Base-by-base conservation (phyloP, 2,113 vertebrate genomes). In the Sinocyclocheilus grahami region DNA sequence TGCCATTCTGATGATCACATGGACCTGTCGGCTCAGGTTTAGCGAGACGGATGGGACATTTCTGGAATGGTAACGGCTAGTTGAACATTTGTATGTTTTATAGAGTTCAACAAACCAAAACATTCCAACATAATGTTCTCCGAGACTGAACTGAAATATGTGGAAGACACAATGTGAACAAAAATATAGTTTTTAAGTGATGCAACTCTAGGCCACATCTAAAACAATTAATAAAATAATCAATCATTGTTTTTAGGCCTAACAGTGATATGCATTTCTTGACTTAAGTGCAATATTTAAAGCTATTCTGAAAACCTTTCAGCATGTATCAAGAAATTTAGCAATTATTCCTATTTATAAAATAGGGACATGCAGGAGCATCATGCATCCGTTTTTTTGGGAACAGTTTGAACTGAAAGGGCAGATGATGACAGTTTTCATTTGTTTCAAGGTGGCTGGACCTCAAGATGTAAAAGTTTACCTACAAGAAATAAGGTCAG, bases 11-110 rank as follows among this genome's bases (percentile, higher is more conserved):
- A 48, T 37, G 30, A 65, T 63, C 74, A 76, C 81, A 83, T 83
- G 81, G 48, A 83, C 48, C 81, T 39, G 48, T 55, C 65, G 16
- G 81, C 48, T 42, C 71, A 13, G 90, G 84, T 88, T 89, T 91
- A 83, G 58, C 55, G 3, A 74, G 33, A 86, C 22, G 69, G 39
- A 18, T 80, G 27, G 30, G 39, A 85, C 18, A n/a, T 13, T 33
- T 87, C 46, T 69, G 51, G 42, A 65, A 82, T 67, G 39, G 24
- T 37, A 65, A 82, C 11, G 4, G 42, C 14, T 27, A 51, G 62
- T 20, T 48, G 16, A 67, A 67, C 39, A 65, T 48, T 82, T 82
- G 60, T 30, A 51, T 27, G 39, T 39, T 62, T 81, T 24, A 79
- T 60, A 62, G 76, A 58, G 37, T 62, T 62, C 24, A 39, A 37